A percentile compares a stretch with the other conserved stretches of the same genome.
These are phyloP conservation scores for Malacoctenus gilli DNA, from an alignment of 2,797 vertebrate species.

Conservation along the genomic window DNA sequence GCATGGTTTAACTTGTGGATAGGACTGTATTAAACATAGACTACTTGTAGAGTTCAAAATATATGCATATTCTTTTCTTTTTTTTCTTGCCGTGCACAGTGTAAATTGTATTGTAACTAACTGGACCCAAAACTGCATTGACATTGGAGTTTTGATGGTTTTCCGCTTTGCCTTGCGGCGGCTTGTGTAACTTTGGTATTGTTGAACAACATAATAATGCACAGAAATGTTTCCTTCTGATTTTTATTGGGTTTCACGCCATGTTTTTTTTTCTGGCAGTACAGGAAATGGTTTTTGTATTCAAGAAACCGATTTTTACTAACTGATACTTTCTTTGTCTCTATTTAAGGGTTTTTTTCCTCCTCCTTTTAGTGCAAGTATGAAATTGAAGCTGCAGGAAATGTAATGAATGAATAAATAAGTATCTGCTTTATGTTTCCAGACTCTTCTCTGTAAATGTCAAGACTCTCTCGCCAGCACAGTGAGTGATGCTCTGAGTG, in stretches of 20 bases:
- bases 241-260: slow-evolving; percentile 76
- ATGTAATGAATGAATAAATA: slow-evolving; percentile 82
- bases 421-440: slow-evolving; percentile 59
- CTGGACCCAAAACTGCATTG: slow-evolving; percentile 50
- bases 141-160: slow-evolving; percentile 36
- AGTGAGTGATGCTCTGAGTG: slow-evolving; percentile 14
- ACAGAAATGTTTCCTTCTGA: slow-evolving; percentile 50
- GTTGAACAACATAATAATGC: slow-evolving; percentile 37
- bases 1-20: slow-evolving; percentile 82
- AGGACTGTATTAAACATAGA: slow-evolving; percentile 84
- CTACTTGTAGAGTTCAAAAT: slow-evolving; percentile 59
- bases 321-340: slow-evolving; percentile 72
- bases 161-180: slow-evolving; percentile 48
- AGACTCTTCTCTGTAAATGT: slow-evolving; percentile 41
- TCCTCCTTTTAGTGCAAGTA: slow-evolving; percentile 72
- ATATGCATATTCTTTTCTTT: slow-evolving; percentile 45
- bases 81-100: slow-evolving; percentile 83
- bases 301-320: slow-evolving; percentile 84
- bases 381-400: slow-evolving; percentile 70
- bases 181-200: slow-evolving; percentile 49
- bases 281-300: slow-evolving; percentile 89
- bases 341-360: slow-evolving; percentile 75
- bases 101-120: slow-evolving; percentile 76
- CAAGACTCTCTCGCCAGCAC: background rate
- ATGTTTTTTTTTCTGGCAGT: slow-evolving; percentile 82